Percentiles rank a stretch among this genome's conserved stretches.
Conservation (phyloP, 1,140 invertebrate genomes). For the Cydia amplana region DNA sequence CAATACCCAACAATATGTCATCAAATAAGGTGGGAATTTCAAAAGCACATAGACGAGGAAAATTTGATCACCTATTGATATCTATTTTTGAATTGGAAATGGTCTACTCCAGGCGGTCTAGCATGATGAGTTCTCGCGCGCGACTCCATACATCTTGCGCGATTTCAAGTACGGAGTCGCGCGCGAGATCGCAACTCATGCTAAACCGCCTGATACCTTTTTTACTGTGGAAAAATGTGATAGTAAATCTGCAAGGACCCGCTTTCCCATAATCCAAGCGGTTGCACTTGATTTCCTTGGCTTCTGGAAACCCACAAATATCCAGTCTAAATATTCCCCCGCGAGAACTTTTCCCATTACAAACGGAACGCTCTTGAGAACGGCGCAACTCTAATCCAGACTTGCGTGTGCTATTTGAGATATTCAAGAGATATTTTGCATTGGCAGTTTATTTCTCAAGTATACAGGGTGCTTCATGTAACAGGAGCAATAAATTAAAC, state of each 20-base stretch:
- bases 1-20: too few species aligned
- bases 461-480: too few species aligned
- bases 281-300: neutral
- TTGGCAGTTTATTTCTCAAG: neutral
- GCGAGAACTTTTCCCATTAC: slow-evolving; percentile 3
- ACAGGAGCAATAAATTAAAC: too few species aligned
- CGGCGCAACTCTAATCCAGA: neutral
- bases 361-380: slow-evolving; percentile 11
- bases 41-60: too few species aligned
- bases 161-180: too few species aligned
- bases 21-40: too few species aligned
- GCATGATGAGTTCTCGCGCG: too few species aligned
- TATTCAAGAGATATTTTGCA: neutral
- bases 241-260: neutral
- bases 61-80: too few species aligned
- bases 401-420: neutral
- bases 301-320: neutral
- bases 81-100: too few species aligned
- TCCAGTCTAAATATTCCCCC: neutral
- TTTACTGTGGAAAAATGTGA: neutral
- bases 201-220: neutral
- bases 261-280: neutral
- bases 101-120: too few species aligned
- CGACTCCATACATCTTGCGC: too few species aligned
- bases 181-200: too few species aligned